Conservation (phyloP, 2,113 vertebrate species). For the Sceloporus undulatus region DNA sequence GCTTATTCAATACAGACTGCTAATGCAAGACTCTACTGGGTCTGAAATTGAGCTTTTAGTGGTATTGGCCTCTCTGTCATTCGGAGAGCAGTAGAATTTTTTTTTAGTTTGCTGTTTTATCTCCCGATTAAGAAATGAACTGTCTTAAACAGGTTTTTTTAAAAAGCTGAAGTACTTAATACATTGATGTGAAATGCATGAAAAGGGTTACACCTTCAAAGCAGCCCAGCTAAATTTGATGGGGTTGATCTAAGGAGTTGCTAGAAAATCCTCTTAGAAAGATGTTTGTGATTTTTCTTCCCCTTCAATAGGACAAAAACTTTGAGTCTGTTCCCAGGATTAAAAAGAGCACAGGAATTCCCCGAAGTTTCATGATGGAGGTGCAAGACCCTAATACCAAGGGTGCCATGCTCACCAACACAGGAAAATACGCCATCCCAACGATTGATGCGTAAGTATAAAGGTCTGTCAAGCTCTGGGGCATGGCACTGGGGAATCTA, state of each 20-base stretch:
- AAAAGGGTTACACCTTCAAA: background rate
- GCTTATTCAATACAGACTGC: background rate
- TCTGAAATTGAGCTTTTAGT: background rate
- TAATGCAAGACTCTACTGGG: background rate
- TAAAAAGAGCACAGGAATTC: slow-evolving; percentile 97
- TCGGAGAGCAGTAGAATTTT: background rate
- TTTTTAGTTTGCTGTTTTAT: background rate
- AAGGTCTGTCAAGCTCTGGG: background rate
- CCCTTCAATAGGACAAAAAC: slow-evolving; percentile 88
- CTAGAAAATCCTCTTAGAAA: background rate
- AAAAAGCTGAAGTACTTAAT: background rate
- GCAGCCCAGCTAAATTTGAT: background rate
- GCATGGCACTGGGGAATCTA: background rate
- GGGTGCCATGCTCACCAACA: slow-evolving; percentile 97
- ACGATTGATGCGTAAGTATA: slow-evolving; percentile 95
- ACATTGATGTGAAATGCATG: background rate
- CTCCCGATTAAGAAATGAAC: background rate
- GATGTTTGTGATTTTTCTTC: slow-evolving; percentile 25
- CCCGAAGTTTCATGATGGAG: slow-evolving; percentile 96
- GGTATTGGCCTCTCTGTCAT: background rate
- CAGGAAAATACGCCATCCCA: slow-evolving; percentile 93
- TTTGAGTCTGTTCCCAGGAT: slow-evolving; percentile 89
- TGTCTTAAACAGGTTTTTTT: background rate
- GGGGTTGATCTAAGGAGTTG: background rate
- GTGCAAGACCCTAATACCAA: slow-evolving; percentile 95